These are phyloP conservation scores for Cherax quadricarinatus DNA, from an alignment of 1,140 invertebrate species.

Conservation along the genomic window DNA sequence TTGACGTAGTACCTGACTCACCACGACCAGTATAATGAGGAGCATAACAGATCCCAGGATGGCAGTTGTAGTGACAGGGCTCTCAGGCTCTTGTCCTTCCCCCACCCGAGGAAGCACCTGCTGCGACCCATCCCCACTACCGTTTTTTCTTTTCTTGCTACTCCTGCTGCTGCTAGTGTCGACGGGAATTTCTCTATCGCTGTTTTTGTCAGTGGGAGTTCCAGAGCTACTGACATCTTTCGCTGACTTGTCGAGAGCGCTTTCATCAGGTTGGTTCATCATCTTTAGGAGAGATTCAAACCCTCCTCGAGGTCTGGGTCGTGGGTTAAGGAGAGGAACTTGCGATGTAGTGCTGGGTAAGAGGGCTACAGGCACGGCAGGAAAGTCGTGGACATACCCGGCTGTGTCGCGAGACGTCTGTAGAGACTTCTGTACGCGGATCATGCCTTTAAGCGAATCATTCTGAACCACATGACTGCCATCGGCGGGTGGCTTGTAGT, in stretches of 20 bases:
- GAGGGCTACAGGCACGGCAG: constrained; percentile 8
- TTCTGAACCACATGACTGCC: constrained; percentile 21
- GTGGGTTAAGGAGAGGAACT: not conserved
- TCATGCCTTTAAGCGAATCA: constrained; percentile 37
- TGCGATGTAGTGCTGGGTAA: not conserved
- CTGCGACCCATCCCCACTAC: constrained; percentile 23
- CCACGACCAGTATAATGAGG: constrained; percentile 67
- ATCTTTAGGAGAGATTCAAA: constrained; percentile 43
- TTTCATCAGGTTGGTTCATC: constrained; percentile 32
- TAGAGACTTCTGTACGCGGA: constrained; percentile 40
- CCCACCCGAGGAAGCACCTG: constrained; percentile 48
- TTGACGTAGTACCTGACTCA: constrained; percentile 25
- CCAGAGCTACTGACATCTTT: not conserved
- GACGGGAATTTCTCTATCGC: not conserved
- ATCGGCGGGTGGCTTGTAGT: not conserved
- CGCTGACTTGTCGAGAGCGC: too few relatives aligned
- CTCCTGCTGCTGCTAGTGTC: not conserved
- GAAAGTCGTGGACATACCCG: constrained; percentile 11
- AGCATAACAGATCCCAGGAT: constrained; percentile 70
- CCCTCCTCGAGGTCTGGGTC: not conserved
- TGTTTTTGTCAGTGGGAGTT: not conserved
- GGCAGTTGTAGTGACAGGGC: constrained; percentile 56
- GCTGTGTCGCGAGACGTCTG: constrained; percentile 5
- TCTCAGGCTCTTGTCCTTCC: not conserved
- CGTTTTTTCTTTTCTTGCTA: not conserved